These are phyloP conservation scores for Podiceps cristatus DNA, from an alignment of 2,113 vertebrate species.

Conservation along the genomic window DNA sequence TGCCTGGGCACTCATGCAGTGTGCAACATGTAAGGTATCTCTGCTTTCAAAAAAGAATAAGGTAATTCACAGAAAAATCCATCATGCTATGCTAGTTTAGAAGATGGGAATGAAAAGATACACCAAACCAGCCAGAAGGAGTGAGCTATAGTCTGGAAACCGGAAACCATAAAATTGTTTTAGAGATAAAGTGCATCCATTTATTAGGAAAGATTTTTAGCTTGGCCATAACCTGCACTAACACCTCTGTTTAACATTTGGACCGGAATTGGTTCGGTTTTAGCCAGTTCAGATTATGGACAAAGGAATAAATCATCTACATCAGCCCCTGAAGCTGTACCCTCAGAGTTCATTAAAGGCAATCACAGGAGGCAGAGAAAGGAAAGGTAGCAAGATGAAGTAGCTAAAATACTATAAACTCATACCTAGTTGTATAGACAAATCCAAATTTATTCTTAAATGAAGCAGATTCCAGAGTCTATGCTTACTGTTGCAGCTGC, in stretches of 20 bases:
- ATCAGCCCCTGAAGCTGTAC: background rate
- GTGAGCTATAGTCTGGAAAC: background rate
- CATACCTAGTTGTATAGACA: background rate
- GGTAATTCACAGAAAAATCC: background rate
- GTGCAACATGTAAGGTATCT: background rate
- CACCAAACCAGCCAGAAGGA: background rate
- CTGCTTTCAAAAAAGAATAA: background rate
- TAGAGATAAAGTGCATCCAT: background rate
- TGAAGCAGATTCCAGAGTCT: background rate
- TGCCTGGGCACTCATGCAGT: background rate
- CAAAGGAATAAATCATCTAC: background rate
- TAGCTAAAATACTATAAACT: background rate
- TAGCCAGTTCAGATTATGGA: background rate
- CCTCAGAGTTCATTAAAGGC: background rate
- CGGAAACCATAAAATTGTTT: background rate
- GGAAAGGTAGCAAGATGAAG: background rate
- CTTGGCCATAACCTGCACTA: background rate
- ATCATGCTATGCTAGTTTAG: background rate
- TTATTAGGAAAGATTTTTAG: background rate
- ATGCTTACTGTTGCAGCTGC: background rate
- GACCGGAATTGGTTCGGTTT: background rate
- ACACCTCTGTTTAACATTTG: background rate
- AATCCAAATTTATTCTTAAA: background rate
- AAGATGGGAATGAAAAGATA: background rate
- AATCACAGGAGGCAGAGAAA: background rate